Evolutionary conservation across 2,888 invertebrate genomes (phyloP).

Genomic region (Parascotia fuliginaria): DNA sequence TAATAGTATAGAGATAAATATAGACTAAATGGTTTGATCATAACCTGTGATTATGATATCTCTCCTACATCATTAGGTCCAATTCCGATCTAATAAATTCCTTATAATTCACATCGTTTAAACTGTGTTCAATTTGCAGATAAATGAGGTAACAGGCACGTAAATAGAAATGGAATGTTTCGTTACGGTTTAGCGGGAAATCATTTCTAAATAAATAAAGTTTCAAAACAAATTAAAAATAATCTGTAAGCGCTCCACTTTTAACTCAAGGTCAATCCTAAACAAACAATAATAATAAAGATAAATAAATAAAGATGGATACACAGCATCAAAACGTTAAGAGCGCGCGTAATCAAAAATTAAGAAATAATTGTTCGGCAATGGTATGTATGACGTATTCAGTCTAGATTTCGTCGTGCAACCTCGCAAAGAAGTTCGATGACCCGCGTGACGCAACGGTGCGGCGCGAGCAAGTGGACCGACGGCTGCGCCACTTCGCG

Average conservation of each 20-base stretch:
- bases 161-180: too few species aligned
- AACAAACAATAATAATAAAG: background rate
- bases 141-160: too few species aligned
- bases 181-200: too few species aligned
- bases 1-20: too few species aligned
- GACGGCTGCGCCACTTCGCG: slow-evolving; percentile 44
- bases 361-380: slow-evolving; percentile 6
- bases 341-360: slow-evolving; percentile 4
- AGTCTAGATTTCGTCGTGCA: slow-evolving; percentile 42
- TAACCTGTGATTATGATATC: too few species aligned
- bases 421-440: slow-evolving; percentile 54
- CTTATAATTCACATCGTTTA: too few species aligned
- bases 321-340: background rate
- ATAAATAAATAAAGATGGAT: background rate
- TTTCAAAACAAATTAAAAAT: background rate
- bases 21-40: too few species aligned
- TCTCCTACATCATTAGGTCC: too few species aligned
- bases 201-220: too few species aligned
- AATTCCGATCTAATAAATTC: too few species aligned
- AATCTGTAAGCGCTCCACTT: background rate
- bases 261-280: slow-evolving; percentile 4
- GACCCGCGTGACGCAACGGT: slow-evolving; percentile 61
- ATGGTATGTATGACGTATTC: slow-evolving; percentile 8
- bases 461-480: slow-evolving; percentile 56
- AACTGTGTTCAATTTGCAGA: too few species aligned